Base-by-base conservation (phyloP, 2,888 invertebrate species). In the Apodemia zela region DNA sequence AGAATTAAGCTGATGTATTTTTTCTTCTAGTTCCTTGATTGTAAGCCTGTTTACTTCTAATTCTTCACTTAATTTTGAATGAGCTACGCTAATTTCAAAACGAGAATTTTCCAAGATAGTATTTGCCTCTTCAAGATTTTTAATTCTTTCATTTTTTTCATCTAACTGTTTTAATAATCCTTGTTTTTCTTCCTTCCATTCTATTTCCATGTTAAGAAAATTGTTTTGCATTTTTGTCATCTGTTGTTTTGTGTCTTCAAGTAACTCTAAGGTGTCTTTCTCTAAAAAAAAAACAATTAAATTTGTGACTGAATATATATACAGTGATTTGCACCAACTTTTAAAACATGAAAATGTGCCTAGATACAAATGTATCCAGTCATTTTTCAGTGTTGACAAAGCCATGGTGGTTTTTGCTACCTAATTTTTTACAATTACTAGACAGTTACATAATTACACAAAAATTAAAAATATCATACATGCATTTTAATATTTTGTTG, bases 161-260 rank as follows among this genome's bases (percentile, higher is more conserved):
- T 90, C 86, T 64, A 94, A 80, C 72, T 94, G 93, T 49, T 84
- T 80, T 57, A 93, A 74, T 63, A 95, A 81, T 73, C 82, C 91
- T 49, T 89, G 84, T 74, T 93, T 95, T 80, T 96, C 95, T 62
- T 93, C 92, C 75, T 94, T 95, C 93, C 96, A 94, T 68, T 95
- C 94, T 59, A 89, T 87, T 86, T 97, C 96, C 82, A 94, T 90
- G 15, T 92, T 89, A 35, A 95, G 89, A 80, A 97, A 96, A 80
- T 95, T 95, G 73, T 95, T 94, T 82, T 97, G 97, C 95, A 96
- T 95, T 75, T 94, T 93, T 75, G 94, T 93, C 95, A 97, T 95
- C 87, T 97, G 95, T 72, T 95, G 94, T 76, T 95, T 94, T 18
- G 96, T 96, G 67, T 97, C 96, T 81, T 97, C 96, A 61, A 96